Percentiles rank a stretch among this genome's conserved stretches.
These are phyloP conservation scores for Pediacus dermestoides DNA, from an alignment of 2,888 invertebrate genomes.

Conservation along the genomic window DNA sequence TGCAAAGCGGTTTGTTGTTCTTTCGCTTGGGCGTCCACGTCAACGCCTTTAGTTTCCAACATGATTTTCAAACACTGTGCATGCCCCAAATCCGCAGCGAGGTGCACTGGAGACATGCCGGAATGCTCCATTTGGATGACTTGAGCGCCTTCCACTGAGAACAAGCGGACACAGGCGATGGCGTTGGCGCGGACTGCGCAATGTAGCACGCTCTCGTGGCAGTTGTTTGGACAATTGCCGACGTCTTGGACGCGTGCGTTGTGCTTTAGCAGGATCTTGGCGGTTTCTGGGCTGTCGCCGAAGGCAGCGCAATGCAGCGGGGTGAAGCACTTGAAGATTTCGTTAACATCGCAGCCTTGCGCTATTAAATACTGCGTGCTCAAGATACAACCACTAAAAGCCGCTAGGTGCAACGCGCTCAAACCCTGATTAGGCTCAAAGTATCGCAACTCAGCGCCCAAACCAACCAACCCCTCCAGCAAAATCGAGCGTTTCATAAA, in stretches of 20 bases:
- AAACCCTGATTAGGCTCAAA: conserved; percentile 69
- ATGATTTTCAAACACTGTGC: conserved; percentile 70
- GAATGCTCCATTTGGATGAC: conserved; percentile 72
- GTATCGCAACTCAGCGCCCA: conserved; percentile 65
- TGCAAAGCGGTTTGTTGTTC: conserved; percentile 78
- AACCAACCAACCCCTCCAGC: conserved; percentile 59
- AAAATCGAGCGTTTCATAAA: conserved; percentile 68
- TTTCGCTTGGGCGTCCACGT: conserved; percentile 66
- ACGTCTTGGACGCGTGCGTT: conserved; percentile 66
- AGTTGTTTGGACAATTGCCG: conserved; percentile 58
- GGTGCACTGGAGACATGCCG: conserved; percentile 76
- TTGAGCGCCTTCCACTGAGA: conserved; percentile 71
- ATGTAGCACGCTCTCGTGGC: conserved; percentile 76
- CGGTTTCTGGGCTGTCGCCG: conserved; percentile 78
- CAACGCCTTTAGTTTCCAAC: conserved; percentile 67
- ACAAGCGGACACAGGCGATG: conserved; percentile 71
- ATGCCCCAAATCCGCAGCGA: conserved; percentile 77
- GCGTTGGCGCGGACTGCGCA: conserved; percentile 83
- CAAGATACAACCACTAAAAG: conserved; percentile 73
- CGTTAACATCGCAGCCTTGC: conserved; percentile 66
- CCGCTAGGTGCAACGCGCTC: conserved; percentile 71
- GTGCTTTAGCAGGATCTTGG: conserved; percentile 69
- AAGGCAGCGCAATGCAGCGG: conserved; percentile 89
- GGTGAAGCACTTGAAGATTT: conserved; percentile 68
- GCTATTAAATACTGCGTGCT: conserved; percentile 67